phyloP scores from a whole-genome alignment of 1,140 invertebrate genomes.

The Microplitis mediator region DNA sequence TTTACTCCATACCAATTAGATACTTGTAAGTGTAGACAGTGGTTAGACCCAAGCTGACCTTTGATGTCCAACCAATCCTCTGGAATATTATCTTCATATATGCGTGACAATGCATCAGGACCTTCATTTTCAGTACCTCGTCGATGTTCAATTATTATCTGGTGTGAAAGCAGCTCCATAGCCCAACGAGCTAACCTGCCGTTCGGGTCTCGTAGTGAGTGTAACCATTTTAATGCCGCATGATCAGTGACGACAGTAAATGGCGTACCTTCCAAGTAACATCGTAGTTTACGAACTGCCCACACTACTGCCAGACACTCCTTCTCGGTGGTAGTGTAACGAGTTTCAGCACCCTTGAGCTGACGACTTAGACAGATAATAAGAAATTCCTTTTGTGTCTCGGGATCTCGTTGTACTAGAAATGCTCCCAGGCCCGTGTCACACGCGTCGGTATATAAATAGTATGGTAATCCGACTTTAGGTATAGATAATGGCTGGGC shows the following conservation, averaged over 20 bases:
- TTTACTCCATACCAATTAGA: not conserved
- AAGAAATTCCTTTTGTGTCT: not conserved
- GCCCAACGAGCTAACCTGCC: constrained; percentile 25
- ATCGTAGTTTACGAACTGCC: constrained; percentile 32
- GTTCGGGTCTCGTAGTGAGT: constrained; percentile 25
- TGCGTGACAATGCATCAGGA: constrained; percentile 39
- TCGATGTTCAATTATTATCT: constrained; percentile 36
- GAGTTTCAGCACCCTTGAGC: constrained; percentile 1
- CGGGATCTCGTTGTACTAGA: not conserved
- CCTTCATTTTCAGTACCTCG: constrained; percentile 38
- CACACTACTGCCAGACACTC: constrained; percentile 38
- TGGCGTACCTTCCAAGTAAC: constrained; percentile 49
- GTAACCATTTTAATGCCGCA: constrained; percentile 41
- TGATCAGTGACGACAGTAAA: constrained; percentile 58
- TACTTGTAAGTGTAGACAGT: too few species aligned
- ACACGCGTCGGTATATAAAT: too few species aligned
- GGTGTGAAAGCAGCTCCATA: constrained; percentile 25
- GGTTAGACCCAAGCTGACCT: too few species aligned
- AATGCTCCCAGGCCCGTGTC: not conserved
- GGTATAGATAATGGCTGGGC: too few species aligned
- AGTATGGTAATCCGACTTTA: too few species aligned
- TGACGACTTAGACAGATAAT: not conserved
- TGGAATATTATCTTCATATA: not conserved
- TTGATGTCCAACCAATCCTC: too few species aligned
- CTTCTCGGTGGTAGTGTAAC: constrained; percentile 49